phyloP scores from a whole-genome alignment of 1,140 invertebrate genomes.

The Cecropterus lyciades region DNA sequence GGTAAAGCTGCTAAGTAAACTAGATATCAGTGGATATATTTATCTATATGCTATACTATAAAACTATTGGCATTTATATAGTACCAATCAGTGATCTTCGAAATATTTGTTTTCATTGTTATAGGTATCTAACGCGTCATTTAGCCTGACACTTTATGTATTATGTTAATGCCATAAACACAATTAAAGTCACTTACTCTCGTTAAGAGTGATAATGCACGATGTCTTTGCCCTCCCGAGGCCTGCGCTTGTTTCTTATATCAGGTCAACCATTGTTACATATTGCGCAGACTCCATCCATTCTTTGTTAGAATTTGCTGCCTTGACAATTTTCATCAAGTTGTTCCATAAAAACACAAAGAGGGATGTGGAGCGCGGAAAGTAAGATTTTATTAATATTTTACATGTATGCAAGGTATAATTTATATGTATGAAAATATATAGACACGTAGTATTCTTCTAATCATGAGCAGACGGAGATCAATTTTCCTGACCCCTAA shows the following conservation, averaged over 20 bases:
- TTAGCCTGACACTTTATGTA: constrained; percentile 40
- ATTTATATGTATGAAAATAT: too few relatives aligned
- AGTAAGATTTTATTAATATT: neutral
- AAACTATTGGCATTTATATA: too few relatives aligned
- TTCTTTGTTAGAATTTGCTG: constrained; percentile 35
- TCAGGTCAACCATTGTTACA: constrained; percentile 54
- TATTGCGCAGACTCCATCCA: constrained; percentile 39
- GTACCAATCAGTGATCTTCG: too few relatives aligned
- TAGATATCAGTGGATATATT: too few relatives aligned
- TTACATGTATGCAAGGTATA: neutral
- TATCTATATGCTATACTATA: too few relatives aligned
- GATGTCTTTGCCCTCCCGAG: constrained; percentile 68
- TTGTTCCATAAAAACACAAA: constrained; percentile 17
- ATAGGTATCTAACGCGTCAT: neutral
- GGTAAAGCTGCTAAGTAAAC: too few relatives aligned
- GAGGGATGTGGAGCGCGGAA: neutral
- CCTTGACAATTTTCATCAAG: constrained; percentile 23
- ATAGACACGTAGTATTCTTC: too few relatives aligned
- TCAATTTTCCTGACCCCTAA: too few relatives aligned
- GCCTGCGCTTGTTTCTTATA: constrained; percentile 36
- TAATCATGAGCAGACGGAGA: too few relatives aligned
- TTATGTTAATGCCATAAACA: constrained; percentile 71
- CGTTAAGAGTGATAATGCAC: constrained; percentile 72
- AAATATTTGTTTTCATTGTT: too few relatives aligned
- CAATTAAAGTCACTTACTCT: constrained; percentile 81